Base-by-base conservation (phyloP, 2,888 invertebrate species). In the Andrena trimmerana region DNA sequence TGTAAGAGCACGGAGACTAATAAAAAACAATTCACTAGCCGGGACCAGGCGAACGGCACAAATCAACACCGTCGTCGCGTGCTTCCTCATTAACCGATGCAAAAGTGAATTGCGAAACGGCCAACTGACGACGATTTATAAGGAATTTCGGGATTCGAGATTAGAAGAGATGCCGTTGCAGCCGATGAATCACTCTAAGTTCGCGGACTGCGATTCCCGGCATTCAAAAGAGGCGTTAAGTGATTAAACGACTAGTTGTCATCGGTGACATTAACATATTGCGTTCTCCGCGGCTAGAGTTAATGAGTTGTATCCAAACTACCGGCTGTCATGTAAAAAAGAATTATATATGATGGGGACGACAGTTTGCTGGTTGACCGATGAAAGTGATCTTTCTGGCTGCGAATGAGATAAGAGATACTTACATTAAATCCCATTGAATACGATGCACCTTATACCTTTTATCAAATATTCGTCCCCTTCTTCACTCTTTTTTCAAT, bases 191-290 rank as follows among this genome's bases (percentile, higher is more conserved):
- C 88, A 88, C 86, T 81, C 77, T 48, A 36, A 77, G 76, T 81
- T 78, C 85, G 85, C 73, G 78, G 69, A 24, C 83, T 36, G 88
- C 88, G 86, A 88, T 88, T 88, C 88, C 88, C 83, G 88, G 88
- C 85, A 90, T 90, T 90, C 86, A 80, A 88, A 86, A 83, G 87
- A 90, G 91, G 92, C 89, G 91, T 90, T 90, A 92, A 92, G 92
- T 91, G 91, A 92, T 92, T 92, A 92, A 92, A 90, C 90, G 90
- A 90, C 85, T 84, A 89, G 91, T 92, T 92, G 92, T 92, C 92
- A 91, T 92, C 90, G 86, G 89, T 92, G 90, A 90, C 90, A 87
- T 85, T 90, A 90, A 90, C 89, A 90, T 90, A 90, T 90, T 90
- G 88, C 87, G 89, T 78, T 81, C 83, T 72, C 85, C 78, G 85